These are phyloP conservation scores for Phalanger gymnotis DNA, from an alignment of 2,797 vertebrate genomes.

Conservation along the genomic window DNA sequence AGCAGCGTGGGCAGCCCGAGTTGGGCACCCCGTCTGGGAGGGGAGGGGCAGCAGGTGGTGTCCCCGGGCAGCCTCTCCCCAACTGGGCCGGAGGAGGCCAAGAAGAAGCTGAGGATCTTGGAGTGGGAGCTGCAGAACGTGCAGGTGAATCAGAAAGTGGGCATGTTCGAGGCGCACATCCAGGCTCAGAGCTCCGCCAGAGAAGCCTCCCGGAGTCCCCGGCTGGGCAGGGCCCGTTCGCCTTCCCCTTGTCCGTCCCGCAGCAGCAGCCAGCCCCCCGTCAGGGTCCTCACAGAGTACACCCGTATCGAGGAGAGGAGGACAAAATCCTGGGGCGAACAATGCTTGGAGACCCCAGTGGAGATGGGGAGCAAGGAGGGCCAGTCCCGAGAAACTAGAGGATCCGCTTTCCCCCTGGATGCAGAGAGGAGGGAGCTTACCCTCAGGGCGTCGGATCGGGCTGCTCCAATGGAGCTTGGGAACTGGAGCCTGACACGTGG, in stretches of 20 bases:
- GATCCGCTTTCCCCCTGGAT: background rate
- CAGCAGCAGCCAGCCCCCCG: constrained; percentile 78
- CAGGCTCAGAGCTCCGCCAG: constrained; percentile 85
- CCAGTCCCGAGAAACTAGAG: background rate
- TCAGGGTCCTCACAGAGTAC: background rate
- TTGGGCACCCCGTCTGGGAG: constrained; percentile 78
- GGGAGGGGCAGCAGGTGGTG: constrained; percentile 77
- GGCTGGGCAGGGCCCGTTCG: constrained; percentile 81
- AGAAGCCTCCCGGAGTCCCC: constrained; percentile 89
- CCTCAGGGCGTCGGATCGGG: fast-evolving
- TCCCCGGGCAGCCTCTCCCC: constrained; percentile 80
- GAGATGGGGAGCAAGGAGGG: background rate
- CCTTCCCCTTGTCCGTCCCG: constrained; percentile 69
- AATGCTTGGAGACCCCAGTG: constrained; percentile 38
- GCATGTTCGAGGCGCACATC: constrained; percentile 95
- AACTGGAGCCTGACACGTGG: background rate
- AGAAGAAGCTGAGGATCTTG: constrained; percentile 74
- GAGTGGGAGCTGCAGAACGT: constrained; percentile 93
- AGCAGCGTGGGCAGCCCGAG: constrained; percentile 79
- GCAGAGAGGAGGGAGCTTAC: background rate
- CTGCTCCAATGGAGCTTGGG: fast-evolving
- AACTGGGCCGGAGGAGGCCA: constrained; percentile 69
- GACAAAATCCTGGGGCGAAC: constrained; percentile 73
- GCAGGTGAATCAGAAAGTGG: constrained; percentile 93
- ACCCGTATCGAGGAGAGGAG: constrained; percentile 52